A percentile compares a stretch with the other conserved stretches of the same genome.
phyloP scores from a whole-genome alignment of 2,888 invertebrate genomes.

The Drosophila setosimentum region DNA sequence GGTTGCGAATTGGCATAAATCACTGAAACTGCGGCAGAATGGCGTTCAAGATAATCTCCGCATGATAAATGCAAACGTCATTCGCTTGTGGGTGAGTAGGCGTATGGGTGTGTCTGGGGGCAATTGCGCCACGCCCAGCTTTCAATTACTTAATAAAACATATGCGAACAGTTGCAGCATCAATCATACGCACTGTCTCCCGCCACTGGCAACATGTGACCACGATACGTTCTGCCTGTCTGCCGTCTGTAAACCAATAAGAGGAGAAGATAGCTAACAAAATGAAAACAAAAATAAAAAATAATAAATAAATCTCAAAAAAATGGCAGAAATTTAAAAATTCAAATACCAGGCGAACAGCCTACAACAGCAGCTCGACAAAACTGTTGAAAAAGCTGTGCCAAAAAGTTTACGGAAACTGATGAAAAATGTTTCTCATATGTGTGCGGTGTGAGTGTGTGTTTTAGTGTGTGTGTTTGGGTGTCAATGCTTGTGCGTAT shows the following conservation, averaged over 20 bases:
- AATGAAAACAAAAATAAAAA: constrained; percentile 5
- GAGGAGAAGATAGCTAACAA: not conserved
- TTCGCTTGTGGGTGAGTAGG: constrained; percentile 1
- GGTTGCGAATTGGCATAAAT: constrained; percentile 66
- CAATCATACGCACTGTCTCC: constrained; percentile 36
- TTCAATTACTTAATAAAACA: constrained; percentile 48
- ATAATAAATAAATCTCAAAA: constrained; percentile 46
- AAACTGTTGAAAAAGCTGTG: constrained; percentile 21
- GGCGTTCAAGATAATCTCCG: constrained; percentile 44
- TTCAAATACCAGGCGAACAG: constrained; percentile 59
- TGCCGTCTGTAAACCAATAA: not conserved
- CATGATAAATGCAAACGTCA: constrained; percentile 41
- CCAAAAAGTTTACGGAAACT: constrained; percentile 35
- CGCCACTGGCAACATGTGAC: constrained; percentile 13
- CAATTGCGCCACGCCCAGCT: not conserved
- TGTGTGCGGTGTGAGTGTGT: not conserved
- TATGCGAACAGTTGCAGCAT: constrained; percentile 26
- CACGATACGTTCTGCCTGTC: not conserved
- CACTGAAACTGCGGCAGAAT: constrained; percentile 41
- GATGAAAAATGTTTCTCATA: constrained; percentile 44
- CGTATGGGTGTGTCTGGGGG: not conserved
- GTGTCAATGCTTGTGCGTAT: constrained; percentile 4
- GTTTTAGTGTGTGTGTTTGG: not conserved
- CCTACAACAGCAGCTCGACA: constrained; percentile 38
- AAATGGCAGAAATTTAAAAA: constrained; percentile 58